phyloP scores from a whole-genome alignment of 2,797 vertebrate species.

The Urocyon cinereoargenteus region DNA sequence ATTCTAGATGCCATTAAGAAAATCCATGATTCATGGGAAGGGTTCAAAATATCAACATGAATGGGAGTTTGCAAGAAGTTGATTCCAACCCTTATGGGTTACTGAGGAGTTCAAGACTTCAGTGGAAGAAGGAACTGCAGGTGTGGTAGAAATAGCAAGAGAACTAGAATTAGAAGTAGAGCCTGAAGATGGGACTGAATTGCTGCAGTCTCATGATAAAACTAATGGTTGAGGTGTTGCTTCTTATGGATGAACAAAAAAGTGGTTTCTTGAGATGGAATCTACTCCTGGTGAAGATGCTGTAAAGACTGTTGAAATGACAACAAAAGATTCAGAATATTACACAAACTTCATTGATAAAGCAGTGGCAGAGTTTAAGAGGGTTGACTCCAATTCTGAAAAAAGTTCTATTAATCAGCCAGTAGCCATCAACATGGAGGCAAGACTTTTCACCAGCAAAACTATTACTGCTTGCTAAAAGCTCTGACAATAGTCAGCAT shows the following conservation, averaged over 20 bases:
- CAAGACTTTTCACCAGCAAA: background rate
- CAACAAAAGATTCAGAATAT: background rate
- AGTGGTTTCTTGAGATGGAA: background rate
- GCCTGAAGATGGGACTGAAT: background rate
- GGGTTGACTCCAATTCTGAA: background rate
- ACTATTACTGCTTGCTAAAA: background rate
- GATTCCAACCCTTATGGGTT: background rate
- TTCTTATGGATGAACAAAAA: background rate
- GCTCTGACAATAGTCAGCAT: background rate
- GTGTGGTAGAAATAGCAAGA: background rate
- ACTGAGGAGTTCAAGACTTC: background rate
- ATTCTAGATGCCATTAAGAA: background rate
- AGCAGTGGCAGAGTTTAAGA: background rate
- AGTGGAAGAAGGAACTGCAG: background rate
- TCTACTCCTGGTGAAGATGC: background rate
- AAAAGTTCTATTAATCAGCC: background rate
- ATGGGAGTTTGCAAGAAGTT: background rate
- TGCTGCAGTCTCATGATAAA: background rate
- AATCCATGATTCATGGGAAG: background rate
- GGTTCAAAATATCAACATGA: background rate
- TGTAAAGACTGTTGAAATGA: background rate
- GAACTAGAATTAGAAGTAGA: background rate
- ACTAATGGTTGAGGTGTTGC: background rate
- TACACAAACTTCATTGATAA: background rate
- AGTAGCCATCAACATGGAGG: background rate